Evolutionary conservation across 1,140 invertebrate species (phyloP).

Genomic region (Lordiphosa clarofinis): DNA sequence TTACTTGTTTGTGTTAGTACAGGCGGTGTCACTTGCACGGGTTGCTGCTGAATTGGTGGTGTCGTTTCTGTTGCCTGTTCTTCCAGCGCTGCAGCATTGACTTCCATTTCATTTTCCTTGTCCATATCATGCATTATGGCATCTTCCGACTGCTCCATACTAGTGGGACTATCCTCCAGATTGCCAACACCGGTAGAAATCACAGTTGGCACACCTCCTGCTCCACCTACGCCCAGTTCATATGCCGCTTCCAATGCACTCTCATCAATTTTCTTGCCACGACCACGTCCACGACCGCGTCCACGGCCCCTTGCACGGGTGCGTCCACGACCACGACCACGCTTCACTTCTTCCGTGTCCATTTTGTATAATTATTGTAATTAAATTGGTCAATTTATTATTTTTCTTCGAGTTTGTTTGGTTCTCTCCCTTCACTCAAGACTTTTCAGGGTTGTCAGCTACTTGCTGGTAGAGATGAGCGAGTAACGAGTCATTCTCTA

Average conservation of each 20-base stretch:
- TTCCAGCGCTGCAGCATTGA: conserved; percentile 14
- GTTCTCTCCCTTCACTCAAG: conserved; percentile 12
- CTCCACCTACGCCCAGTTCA: conserved; percentile 15
- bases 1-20: conserved; percentile 55
- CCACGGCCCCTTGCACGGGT: conserved; percentile 82
- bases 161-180: conserved; percentile 42
- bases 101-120: conserved; percentile 54
- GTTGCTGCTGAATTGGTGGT: conserved; percentile 23
- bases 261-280: conserved; percentile 87
- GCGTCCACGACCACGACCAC: conserved; percentile 83
- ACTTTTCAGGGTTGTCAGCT: conserved; percentile 6
- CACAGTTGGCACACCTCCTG: conserved; percentile 15
- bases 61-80: conserved; percentile 31
- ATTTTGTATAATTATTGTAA: conserved; percentile 24
- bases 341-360: conserved; percentile 80
- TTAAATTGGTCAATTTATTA: conserved; percentile 2
- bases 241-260: conserved; percentile 78
- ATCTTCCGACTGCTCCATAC: conserved; percentile 48
- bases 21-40: conserved; percentile 37
- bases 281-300: conserved; percentile 85
- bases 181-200: conserved; percentile 78
- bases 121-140: conserved; percentile 43
- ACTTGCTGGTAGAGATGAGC: neutral
- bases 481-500: no score
- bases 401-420: conserved; percentile 23